Evolutionary conservation across 2,888 invertebrate genomes (phyloP), one percentile per base, ranked within the genome.

Genomic region (Osmoderma eremita): DNA sequence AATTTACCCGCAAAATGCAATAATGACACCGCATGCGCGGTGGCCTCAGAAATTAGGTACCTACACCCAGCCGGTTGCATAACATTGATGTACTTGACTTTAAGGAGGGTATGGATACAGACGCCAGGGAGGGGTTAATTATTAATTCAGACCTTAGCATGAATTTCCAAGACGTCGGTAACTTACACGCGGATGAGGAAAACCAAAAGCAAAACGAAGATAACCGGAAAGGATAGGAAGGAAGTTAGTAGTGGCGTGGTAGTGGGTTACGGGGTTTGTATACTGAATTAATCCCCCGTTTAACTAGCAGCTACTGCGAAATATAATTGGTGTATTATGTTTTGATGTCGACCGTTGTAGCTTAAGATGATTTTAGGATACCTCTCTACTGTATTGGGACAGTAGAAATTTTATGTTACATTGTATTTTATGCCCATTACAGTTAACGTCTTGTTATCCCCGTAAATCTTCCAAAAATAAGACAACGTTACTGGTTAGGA

Each of bases 101-200:
- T 56, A 56, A 56, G 18, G 20, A 41, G 22, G n/a, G 41, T 42
- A 22, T 56, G 42, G 22, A 12, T 22, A 18, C 13, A 22, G n/a
- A 5, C 42, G 22, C 56, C 8, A 22, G 41, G 5, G 42, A 13
- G 15, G 42, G 24, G 18, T 56, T 56, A 20, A 56, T 56, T 56
- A 56, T 56, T 56, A 56, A 56, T 56, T 56, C 56, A 56, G 41
- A 56, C 42, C 56, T 56, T 56, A 41, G 56, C 56, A 24, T 56
- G 56, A 41, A 22, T 22, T 56, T 41, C 42, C 42, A 53, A 53
- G 53, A 53, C 38, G 53, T 53, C 38, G 53, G 53, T 38, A 53
- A 53, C 36, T 53, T 53, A 53, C 18, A n/a, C 5, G 53, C 53
- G 53, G 39, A 53, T 17, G 15, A n/a, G 36, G 13, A 13, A 53